These are phyloP conservation scores for Enteromius unitaeniatus DNA, from an alignment of 2,797 vertebrate species.

Conservation along the genomic window DNA sequence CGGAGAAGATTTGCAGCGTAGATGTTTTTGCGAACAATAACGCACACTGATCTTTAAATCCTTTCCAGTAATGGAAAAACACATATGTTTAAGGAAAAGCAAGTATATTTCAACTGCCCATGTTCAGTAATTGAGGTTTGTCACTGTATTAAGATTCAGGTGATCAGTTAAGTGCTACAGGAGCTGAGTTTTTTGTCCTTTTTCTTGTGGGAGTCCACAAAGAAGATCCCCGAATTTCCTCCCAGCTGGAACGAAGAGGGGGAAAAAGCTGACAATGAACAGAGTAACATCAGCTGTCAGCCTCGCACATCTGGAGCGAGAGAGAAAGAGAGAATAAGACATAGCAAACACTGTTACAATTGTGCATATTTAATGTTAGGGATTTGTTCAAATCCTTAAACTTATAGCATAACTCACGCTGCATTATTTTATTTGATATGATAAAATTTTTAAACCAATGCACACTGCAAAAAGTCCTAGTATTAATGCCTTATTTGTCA, in stretches of 20 bases:
- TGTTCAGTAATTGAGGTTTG: background rate
- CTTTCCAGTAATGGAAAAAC: background rate
- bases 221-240: conserved; percentile 77
- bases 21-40: background rate
- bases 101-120: background rate
- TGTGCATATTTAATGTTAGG: background rate
- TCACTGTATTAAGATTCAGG: background rate
- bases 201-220: conserved; percentile 58
- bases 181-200: conserved; percentile 70
- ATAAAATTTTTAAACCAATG: background rate
- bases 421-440: background rate
- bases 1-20: conserved; percentile 15
- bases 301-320: conserved; percentile 29
- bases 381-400: conserved; percentile 5
- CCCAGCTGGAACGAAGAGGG: conserved; percentile 64
- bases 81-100: background rate
- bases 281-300: conserved; percentile 64
- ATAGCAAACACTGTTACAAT: background rate
- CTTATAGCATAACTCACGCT: background rate
- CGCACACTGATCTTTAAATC: background rate
- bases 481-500: background rate
- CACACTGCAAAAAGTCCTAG: background rate
- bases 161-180: conserved; percentile 60
- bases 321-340: conserved; percentile 20
- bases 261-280: conserved; percentile 65